These are phyloP conservation scores for Electrophaes corylata DNA, from an alignment of 2,888 invertebrate species.

Conservation along the genomic window DNA sequence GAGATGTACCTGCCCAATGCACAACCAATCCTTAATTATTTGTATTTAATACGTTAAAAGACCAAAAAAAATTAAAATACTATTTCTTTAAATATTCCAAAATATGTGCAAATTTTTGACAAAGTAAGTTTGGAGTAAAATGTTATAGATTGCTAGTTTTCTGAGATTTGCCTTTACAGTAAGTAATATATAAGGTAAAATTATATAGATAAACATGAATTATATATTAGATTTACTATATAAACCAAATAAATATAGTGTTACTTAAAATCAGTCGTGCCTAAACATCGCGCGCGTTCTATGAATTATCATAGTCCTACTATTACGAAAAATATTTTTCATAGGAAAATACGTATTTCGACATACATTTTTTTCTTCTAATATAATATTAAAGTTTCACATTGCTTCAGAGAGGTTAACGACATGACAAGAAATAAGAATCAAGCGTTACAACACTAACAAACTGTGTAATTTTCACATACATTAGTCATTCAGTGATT, in stretches of 20 bases:
- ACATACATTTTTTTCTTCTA: neutral
- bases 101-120: neutral
- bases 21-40: neutral
- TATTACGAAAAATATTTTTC: conserved; percentile 14
- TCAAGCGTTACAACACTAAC: conserved; percentile 35
- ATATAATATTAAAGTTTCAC: neutral
- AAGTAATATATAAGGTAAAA: no score
- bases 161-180: no score
- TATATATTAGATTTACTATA: conserved; percentile 35
- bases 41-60: neutral
- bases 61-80: neutral
- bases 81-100: no score
- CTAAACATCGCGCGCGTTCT: conserved; percentile 37
- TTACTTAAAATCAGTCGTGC: conserved; percentile 64
- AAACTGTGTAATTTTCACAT: conserved; percentile 38
- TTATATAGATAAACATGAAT: conserved; percentile 19
- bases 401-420: conserved; percentile 2
- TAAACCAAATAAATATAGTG: conserved; percentile 43
- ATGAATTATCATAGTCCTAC: conserved; percentile 45
- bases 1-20: neutral
- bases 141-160: no score
- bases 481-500: conserved; percentile 26
- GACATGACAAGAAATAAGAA: conserved; percentile 5
- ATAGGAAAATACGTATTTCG: conserved; percentile 11
- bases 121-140: no score